Percentiles rank a stretch among this genome's conserved stretches.
phyloP scores from a whole-genome alignment of 2,797 vertebrate genomes.

The Myotis myotis region DNA sequence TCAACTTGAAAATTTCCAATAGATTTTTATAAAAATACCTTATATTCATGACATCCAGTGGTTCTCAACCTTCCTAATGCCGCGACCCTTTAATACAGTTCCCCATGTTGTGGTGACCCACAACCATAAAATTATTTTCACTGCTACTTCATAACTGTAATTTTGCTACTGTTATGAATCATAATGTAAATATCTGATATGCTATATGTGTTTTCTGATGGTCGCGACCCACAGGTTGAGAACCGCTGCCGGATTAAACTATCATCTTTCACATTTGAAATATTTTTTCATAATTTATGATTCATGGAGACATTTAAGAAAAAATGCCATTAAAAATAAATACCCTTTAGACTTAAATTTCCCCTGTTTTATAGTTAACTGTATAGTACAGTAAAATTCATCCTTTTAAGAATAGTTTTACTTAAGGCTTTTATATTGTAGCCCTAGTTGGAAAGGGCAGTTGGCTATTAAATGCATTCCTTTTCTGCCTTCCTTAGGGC shows the following conservation, averaged over 20 bases:
- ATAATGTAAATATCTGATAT: too few relatives aligned
- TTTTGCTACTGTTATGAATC: too few relatives aligned
- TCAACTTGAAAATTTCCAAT: slow-evolving; percentile 46
- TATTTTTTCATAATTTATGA: slow-evolving; percentile 68
- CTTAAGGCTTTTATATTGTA: slow-evolving; percentile 58
- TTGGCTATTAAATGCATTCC: slow-evolving; percentile 57
- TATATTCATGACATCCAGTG: slow-evolving; percentile 22
- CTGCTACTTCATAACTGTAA: too few relatives aligned
- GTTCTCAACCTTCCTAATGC: too few relatives aligned
- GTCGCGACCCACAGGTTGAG: too few relatives aligned
- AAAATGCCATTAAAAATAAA: slow-evolving; percentile 64
- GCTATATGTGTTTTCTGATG: too few relatives aligned
- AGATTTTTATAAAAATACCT: slow-evolving; percentile 59
- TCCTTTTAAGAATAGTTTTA: slow-evolving; percentile 58
- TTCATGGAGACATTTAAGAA: slow-evolving; percentile 51
- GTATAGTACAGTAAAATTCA: slow-evolving; percentile 32
- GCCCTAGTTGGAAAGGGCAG: slow-evolving; percentile 44
- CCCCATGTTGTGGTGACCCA: too few relatives aligned
- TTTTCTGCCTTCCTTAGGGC: slow-evolving; percentile 53
- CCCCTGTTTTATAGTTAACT: slow-evolving; percentile 38
- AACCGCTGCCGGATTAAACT: background rate
- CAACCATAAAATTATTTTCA: too few relatives aligned
- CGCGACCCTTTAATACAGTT: too few relatives aligned
- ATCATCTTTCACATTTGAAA: slow-evolving; percentile 49
- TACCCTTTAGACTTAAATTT: slow-evolving; percentile 49